Percentiles rank a stretch among this genome's conserved stretches.
Conservation (phyloP, 2,888 invertebrate species). For the Oligia fasciuncula region DNA sequence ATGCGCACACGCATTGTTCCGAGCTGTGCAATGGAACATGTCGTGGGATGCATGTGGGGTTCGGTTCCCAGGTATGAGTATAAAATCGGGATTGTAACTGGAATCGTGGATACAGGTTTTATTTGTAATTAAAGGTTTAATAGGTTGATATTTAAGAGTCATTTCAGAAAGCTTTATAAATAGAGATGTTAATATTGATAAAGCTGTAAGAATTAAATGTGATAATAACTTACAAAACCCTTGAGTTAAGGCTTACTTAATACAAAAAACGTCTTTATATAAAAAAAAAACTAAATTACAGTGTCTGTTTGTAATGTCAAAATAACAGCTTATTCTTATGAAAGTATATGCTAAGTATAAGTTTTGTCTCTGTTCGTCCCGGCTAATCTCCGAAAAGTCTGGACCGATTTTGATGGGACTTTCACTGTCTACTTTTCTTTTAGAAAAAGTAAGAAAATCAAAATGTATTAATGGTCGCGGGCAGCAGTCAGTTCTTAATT, state of each 20-base stretch:
- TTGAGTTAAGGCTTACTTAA: background rate
- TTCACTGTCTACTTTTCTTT: background rate
- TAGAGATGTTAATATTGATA: background rate
- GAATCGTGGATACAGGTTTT: background rate
- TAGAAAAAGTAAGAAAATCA: background rate
- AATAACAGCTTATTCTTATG: background rate
- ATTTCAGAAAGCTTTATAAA: background rate
- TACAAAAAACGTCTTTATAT: too few relatives aligned
- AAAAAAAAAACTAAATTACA: too few relatives aligned
- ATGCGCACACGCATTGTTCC: slow-evolving; percentile 72
- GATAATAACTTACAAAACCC: background rate
- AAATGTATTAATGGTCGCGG: background rate
- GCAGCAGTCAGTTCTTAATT: background rate
- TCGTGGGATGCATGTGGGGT: slow-evolving; percentile 63
- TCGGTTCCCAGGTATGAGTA: slow-evolving; percentile 40
- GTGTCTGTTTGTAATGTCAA: background rate
- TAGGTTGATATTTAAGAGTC: background rate
- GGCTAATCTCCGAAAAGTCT: background rate
- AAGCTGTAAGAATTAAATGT: background rate
- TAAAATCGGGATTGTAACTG: slow-evolving; percentile 23
- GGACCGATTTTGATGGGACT: background rate
- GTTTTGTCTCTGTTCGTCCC: background rate
- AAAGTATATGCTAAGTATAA: background rate
- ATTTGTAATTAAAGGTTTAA: background rate
- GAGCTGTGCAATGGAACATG: slow-evolving; percentile 67